Percentiles rank a stretch among this genome's conserved stretches.
These are phyloP conservation scores for Thalassarche chlororhynchos DNA, from an alignment of 2,113 vertebrate species.

Conservation along the genomic window DNA sequence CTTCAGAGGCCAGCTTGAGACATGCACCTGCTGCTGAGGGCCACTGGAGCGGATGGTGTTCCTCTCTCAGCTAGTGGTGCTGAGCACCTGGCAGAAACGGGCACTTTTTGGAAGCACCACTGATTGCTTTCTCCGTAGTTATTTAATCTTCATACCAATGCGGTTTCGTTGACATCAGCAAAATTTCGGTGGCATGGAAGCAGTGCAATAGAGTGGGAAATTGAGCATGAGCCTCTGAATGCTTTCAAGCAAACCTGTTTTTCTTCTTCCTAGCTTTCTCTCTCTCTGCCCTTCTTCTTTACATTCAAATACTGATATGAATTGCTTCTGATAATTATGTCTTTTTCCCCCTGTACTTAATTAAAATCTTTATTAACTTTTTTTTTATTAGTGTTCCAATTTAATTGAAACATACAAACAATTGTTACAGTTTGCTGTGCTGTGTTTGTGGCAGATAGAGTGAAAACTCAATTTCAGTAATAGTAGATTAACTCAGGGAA, in stretches of 20 bases:
- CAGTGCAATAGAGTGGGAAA: background rate
- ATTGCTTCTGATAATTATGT: constrained; percentile 39
- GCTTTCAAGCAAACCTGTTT: background rate
- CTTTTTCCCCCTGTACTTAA: background rate
- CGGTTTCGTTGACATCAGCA: background rate
- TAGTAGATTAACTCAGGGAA: background rate
- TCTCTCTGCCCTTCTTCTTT: constrained; percentile 20
- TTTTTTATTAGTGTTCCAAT: background rate
- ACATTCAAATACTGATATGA: background rate
- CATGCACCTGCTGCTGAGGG: rapidly evolving
- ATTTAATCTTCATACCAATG: background rate
- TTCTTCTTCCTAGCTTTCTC: background rate
- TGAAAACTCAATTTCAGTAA: background rate
- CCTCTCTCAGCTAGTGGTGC: background rate
- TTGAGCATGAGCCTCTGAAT: background rate
- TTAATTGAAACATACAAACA: constrained; percentile 13
- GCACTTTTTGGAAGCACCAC: background rate
- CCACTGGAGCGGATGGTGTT: background rate
- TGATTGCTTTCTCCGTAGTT: background rate
- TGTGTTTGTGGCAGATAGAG: background rate
- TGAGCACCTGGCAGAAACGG: background rate
- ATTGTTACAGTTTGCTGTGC: background rate
- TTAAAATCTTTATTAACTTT: constrained; percentile 1
- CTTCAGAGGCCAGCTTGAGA: background rate
- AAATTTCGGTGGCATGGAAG: background rate